These are phyloP conservation scores for Musca vetustissima DNA, from an alignment of 1,140 invertebrate genomes.

Conservation along the genomic window DNA sequence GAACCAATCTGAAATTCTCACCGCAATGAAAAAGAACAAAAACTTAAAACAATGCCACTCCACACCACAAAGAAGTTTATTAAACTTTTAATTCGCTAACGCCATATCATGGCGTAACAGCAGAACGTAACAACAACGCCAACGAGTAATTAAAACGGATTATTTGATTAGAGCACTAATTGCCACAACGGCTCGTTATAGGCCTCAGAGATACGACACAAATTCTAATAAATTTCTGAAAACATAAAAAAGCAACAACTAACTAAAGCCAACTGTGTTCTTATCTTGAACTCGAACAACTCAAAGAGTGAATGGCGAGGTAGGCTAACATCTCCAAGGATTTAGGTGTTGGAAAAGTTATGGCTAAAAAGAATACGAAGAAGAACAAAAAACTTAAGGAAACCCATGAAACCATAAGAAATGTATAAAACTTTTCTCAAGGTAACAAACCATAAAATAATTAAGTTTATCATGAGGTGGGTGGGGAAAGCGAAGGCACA, in stretches of 20 bases:
- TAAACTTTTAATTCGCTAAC: too few relatives aligned
- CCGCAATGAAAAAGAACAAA: too few relatives aligned
- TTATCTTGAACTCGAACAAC: too few relatives aligned
- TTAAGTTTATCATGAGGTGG: background rate
- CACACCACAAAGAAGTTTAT: too few relatives aligned
- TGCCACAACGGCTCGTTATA: slow-evolving; percentile 24
- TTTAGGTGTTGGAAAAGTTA: background rate
- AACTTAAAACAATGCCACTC: too few relatives aligned
- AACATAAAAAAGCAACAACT: too few relatives aligned
- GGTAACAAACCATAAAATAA: slow-evolving; percentile 12
- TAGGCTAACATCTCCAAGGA: slow-evolving; percentile 7
- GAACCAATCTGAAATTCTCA: too few relatives aligned
- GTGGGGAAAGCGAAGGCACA: background rate
- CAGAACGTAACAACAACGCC: background rate
- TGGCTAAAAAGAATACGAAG: background rate
- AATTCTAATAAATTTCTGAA: slow-evolving; percentile 10
- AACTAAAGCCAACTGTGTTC: too few relatives aligned
- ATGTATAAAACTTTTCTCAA: slow-evolving; percentile 3
- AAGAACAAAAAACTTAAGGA: background rate
- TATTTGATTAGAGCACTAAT: slow-evolving; percentile 33
- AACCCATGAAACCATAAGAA: background rate
- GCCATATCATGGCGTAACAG: too few relatives aligned
- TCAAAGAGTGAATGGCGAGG: too few relatives aligned
- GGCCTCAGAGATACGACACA: background rate
- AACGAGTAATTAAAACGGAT: slow-evolving; percentile 28